Conservation (phyloP, 2,113 vertebrate genomes). For the Plotosus lineatus region DNA sequence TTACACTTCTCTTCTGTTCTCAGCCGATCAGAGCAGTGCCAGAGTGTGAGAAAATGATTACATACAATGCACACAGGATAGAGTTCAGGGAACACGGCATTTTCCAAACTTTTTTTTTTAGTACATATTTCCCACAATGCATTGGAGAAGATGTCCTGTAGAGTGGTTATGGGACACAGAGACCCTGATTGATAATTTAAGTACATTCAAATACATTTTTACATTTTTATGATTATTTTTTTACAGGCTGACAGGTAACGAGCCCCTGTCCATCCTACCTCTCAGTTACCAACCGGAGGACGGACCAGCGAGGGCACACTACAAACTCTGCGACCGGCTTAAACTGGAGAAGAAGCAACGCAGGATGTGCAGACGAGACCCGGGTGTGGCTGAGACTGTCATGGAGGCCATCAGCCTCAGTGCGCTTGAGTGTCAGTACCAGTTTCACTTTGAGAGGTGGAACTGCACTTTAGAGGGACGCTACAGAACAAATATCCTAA, state of each 20-base stretch:
- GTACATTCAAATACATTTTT: background rate
- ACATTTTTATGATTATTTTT: background rate
- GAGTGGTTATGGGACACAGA: background rate
- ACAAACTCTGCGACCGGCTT: conserved; percentile 95
- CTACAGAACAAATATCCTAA: conserved; percentile 88
- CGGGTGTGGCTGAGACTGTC: conserved; percentile 92
- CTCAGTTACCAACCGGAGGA: conserved; percentile 90
- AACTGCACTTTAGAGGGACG: conserved; percentile 96
- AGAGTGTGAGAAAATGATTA: conserved; percentile 22
- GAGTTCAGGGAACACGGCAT: too few species aligned
- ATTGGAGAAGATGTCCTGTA: background rate
- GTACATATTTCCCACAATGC: background rate
- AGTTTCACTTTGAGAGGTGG: conserved; percentile 98
- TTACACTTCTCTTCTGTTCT: too few species aligned
- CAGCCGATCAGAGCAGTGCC: too few species aligned
- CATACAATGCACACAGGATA: background rate
- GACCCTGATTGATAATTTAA: background rate
- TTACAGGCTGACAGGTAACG: conserved; percentile 90
- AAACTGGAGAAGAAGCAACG: conserved; percentile 98
- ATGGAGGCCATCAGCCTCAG: conserved; percentile 97
- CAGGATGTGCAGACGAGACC: conserved; percentile 95
- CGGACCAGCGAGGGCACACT: conserved; percentile 84
- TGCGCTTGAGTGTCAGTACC: conserved; percentile 93
- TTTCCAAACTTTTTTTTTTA: too few species aligned
- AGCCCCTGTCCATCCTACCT: conserved; percentile 94